phyloP scores from a whole-genome alignment of 2,113 vertebrate species.

The Xiphias gladius region DNA sequence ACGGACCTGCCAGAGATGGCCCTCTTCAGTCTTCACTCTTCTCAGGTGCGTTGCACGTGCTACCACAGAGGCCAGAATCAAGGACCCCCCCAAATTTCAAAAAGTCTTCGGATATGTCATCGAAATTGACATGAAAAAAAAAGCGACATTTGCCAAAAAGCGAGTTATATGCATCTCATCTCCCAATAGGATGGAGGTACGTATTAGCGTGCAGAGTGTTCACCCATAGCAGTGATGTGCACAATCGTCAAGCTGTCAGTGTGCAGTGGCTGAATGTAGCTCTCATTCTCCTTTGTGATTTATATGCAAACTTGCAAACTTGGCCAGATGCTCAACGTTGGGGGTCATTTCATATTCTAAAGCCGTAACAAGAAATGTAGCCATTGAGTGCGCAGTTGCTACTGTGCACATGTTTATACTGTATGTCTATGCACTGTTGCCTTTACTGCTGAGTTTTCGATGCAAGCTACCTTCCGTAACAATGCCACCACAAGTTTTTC shows the following conservation, averaged over 20 bases:
- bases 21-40: no score
- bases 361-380: constrained; percentile 54
- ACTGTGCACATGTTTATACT: constrained; percentile 48
- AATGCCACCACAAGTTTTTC: constrained; percentile 56
- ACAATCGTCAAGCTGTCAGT: constrained; percentile 48
- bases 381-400: not conserved
- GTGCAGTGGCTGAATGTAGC: constrained; percentile 42
- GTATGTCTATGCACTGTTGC: constrained; percentile 17
- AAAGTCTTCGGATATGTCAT: no score
- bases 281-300: constrained; percentile 62
- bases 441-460: constrained; percentile 53
- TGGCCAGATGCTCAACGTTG: constrained; percentile 40
- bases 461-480: constrained; percentile 57
- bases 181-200: not conserved
- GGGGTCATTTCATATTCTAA: constrained; percentile 66
- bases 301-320: constrained; percentile 63
- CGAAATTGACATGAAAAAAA: no score
- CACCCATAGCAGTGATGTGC: constrained; percentile 29
- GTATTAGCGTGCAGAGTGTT: constrained; percentile 52
- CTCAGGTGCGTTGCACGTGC: no score
- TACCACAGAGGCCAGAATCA: no score
- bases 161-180: no score
- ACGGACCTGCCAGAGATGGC: no score
- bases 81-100: no score
- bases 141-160: no score